These are phyloP conservation scores for Trichonephila clavata DNA, from an alignment of 1,140 invertebrate genomes.

Conservation along the genomic window DNA sequence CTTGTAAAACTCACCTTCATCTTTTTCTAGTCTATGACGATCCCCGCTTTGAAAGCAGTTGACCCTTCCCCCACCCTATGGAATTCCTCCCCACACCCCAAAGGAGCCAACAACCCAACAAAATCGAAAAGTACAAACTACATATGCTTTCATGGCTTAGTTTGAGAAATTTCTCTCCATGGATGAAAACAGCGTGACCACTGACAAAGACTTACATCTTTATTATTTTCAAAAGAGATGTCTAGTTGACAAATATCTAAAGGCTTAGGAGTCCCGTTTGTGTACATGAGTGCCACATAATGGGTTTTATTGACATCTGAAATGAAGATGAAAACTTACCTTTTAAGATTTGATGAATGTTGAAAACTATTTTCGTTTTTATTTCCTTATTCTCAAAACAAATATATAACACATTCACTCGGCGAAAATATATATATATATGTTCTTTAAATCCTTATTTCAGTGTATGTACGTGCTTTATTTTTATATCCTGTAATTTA, in stretches of 20 bases:
- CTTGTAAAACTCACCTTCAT: conserved; percentile 52
- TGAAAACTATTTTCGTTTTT: neutral
- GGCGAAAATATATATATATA: too few relatives aligned
- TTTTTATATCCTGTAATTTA: too few relatives aligned
- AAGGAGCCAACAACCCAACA: neutral
- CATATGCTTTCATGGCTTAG: neutral
- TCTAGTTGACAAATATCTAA: conserved; percentile 63
- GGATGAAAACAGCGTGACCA: conserved; percentile 32
- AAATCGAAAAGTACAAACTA: neutral
- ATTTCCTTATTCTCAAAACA: too few relatives aligned
- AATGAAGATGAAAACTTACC: conserved; percentile 35
- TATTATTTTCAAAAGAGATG: conserved; percentile 41
- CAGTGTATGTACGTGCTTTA: too few relatives aligned
- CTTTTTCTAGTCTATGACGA: neutral
- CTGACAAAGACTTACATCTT: conserved; percentile 60
- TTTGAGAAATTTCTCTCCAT: neutral
- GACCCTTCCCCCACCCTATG: neutral
- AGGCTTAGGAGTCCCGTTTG: conserved; percentile 20
- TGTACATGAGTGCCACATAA: conserved; percentile 18
- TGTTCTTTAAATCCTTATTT: too few relatives aligned
- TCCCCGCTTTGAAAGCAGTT: neutral
- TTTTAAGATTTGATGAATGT: neutral
- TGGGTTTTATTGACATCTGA: conserved; percentile 52
- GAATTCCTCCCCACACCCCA: neutral
- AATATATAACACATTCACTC: too few relatives aligned